phyloP scores from a whole-genome alignment of 2,888 invertebrate species.

The Adelphocoris suturalis region DNA sequence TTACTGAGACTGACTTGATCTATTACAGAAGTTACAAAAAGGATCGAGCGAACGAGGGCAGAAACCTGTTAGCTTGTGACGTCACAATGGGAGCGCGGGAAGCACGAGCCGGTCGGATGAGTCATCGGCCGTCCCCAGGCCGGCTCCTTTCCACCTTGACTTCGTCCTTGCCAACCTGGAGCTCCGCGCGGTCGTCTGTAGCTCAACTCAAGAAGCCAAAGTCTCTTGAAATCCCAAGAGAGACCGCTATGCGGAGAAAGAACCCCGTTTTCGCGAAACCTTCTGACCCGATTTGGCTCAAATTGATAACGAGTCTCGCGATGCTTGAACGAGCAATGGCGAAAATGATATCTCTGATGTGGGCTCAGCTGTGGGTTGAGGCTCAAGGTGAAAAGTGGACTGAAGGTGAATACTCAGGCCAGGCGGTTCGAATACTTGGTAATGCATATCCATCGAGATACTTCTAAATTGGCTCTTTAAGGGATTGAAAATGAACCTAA shows the following conservation, averaged over 20 bases:
- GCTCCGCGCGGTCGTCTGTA: not conserved
- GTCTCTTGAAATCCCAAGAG: not conserved
- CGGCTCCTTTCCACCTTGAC: slow-evolving; percentile 61
- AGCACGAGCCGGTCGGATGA: slow-evolving; percentile 62
- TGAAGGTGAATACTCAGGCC: not conserved
- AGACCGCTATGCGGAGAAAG: too few relatives aligned
- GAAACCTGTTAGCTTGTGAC: slow-evolving; percentile 64
- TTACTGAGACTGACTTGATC: not conserved
- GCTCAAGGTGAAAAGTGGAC: slow-evolving; percentile 18
- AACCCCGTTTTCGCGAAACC: not conserved
- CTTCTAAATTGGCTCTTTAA: too few relatives aligned
- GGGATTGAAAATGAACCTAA: too few relatives aligned
- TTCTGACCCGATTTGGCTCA: not conserved
- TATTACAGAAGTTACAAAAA: slow-evolving; percentile 13
- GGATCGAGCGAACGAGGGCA: slow-evolving; percentile 53
- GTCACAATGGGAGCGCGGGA: slow-evolving; percentile 66
- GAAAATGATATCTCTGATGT: not conserved
- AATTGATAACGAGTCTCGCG: not conserved
- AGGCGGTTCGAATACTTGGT: too few relatives aligned
- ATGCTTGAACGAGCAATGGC: not conserved
- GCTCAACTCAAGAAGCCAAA: not conserved
- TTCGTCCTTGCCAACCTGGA: slow-evolving; percentile 55
- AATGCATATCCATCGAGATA: too few relatives aligned
- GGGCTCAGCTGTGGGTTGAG: not conserved
- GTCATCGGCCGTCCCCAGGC: slow-evolving; percentile 39